Evolutionary conservation across 2,888 invertebrate species (phyloP), one percentile per base, ranked within the genome.

Genomic region (Helobdella robusta): DNA sequence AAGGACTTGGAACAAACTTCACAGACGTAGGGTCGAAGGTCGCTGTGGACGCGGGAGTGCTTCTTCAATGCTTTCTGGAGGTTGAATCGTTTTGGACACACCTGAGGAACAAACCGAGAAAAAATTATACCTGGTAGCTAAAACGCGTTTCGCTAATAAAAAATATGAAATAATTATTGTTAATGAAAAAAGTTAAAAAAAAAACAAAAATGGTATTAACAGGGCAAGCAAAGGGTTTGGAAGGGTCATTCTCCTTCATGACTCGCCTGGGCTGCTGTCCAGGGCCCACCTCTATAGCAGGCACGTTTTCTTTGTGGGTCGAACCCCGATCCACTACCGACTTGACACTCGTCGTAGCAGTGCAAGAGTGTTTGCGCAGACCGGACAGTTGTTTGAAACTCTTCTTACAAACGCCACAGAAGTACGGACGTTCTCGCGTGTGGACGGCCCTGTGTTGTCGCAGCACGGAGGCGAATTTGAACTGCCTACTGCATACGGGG

Each of bases 391-490:
- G n/a, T 40, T 34, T 40, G 36, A 59, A 59, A 11, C 34, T 40
- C 36, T 35, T 59, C 18, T 34, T 28, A 36, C 59, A 59, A 34
- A 59, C 32, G 35, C 20, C 11, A n/a, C 59, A 59, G 4, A n/a
- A 2, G 59, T 59, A 36, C 5, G 34, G 15, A 20, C 40, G 32
- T 15, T 59, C 59, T 3, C 35, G 25, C n/a, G 59, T 35, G 20
- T 59, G 59, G n/a, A 59, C 59, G 32, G 35, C 34, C 59, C 32
- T n/a, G 59, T 59, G 59, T 25, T 36, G 36, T 20, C 40, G 35
- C 36, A 40, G 5, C 30, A 56, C 56, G 11, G 56, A 56, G 25
- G 56, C 56, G 32, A 56, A 56, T 28, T 8, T 28, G 56, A 56
- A 56, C 28, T 2, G n/a, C 25, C 28, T 25, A n/a, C 32, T 28